These are phyloP conservation scores for Drosophila niveifrons DNA, from an alignment of 2,888 invertebrate species.

Conservation along the genomic window DNA sequence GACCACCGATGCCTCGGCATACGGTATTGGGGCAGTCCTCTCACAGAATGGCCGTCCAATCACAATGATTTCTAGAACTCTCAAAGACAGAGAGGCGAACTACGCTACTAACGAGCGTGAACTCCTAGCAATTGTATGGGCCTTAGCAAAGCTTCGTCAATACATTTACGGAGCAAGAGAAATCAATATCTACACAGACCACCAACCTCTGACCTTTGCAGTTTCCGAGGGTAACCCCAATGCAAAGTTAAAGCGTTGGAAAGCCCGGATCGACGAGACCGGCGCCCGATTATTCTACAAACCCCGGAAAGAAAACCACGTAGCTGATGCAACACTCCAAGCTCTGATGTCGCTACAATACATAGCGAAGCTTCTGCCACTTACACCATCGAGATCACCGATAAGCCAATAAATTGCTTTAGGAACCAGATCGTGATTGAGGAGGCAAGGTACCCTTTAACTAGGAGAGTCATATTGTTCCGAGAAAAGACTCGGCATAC, in stretches of 20 bases:
- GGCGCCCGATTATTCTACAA: not conserved
- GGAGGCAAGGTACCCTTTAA: not conserved
- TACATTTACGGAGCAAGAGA: constrained; percentile 3
- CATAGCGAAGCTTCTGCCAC: not conserved
- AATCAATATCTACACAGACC: not conserved
- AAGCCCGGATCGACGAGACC: constrained; percentile 2
- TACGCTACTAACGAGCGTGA: constrained; percentile 8
- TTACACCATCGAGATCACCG: not conserved
- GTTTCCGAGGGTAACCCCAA: constrained; percentile 6
- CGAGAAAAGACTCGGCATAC: not conserved
- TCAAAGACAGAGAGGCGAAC: not conserved
- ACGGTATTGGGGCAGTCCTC: not conserved
- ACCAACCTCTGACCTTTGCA: constrained; percentile 8
- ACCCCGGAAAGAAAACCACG: constrained; percentile 1
- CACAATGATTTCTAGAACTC: too few relatives aligned
- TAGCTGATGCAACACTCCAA: not conserved
- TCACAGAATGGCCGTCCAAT: too few relatives aligned
- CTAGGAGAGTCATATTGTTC: not conserved
- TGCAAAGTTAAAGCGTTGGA: constrained; percentile 10
- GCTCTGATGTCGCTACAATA: not conserved
- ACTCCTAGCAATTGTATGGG: constrained; percentile 1
- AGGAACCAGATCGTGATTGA: constrained; percentile 2
- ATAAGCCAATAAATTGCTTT: constrained; percentile 10
- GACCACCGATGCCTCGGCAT: not conserved
- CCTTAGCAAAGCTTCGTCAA: not conserved